Base-by-base conservation (phyloP, 2,888 invertebrate genomes). In the Idaea aversata region DNA sequence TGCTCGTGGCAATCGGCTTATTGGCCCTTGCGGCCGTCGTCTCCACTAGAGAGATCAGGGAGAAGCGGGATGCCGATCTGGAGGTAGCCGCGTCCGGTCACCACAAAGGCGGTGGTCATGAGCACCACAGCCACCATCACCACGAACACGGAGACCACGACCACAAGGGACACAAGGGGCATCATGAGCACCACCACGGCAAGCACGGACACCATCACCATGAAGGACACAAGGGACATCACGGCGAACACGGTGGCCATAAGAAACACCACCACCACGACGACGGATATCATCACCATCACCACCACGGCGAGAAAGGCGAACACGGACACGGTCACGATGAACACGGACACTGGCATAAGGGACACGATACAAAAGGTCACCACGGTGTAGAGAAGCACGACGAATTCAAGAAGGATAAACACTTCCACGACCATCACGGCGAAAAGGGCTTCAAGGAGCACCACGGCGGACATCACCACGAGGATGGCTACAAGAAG, bases 371-470 rank as follows among this genome's bases (percentile, higher is more conserved):
- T 86, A 97, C 97, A 70, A 96, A 97, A 81, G 97, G 97, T 71
- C 96, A 96, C 78, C 97, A 97, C 81, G 95, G 96, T 75, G 93
- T 97, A 5, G 96, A 97, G 88, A 96, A 97, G 80, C 90, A 96
- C 73, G 96, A 97, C 86, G 97, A 97, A 86, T 96, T 95, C 91
- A 96, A 97, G 82, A 97, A 97, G 85, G 95, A 97, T 80, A 97
- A 97, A 80, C 96, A 97, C 86, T 97, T 96, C 94, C 97, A 95
- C 85, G 96, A 97, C 75, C 96, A 97, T 84, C 95, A 96, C 79
- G 96, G 97, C 73, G 96, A 96, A 75, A 95, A 95, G 73, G 97
- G 96, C 0, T 95, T 95, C 80, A 95, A 97, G 83, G 95, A 95
- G 78, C 96, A 96, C 77, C 95, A 97, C 81, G 97, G 96, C 64